Percentiles rank a stretch among this genome's conserved stretches.
These are phyloP conservation scores for Epinephelus coioides DNA, from an alignment of 2,797 vertebrate species.

Conservation along the genomic window DNA sequence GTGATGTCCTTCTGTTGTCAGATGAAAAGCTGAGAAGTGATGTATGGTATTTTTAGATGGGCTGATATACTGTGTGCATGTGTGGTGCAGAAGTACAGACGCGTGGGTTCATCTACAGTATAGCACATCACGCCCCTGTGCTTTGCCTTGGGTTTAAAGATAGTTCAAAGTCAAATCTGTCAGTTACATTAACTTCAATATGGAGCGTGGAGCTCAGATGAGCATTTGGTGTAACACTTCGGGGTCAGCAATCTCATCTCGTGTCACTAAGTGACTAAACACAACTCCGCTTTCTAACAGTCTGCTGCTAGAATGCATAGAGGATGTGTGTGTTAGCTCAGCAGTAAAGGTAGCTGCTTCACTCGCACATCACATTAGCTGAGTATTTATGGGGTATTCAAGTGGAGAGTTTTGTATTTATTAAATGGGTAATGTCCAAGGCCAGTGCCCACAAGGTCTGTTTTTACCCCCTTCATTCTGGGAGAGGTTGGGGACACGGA, in stretches of 20 bases:
- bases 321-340: slow-evolving; percentile 28
- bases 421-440: slow-evolving; percentile 25
- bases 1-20: slow-evolving; percentile 34
- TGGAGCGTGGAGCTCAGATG: slow-evolving; percentile 16
- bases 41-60: slow-evolving; percentile 6
- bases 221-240: slow-evolving; percentile 57
- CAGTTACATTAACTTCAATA: slow-evolving; percentile 34
- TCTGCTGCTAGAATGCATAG: background rate
- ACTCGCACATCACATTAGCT: slow-evolving; percentile 24
- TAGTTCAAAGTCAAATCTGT: slow-evolving; percentile 56
- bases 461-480: background rate
- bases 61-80: background rate
- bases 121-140: background rate
- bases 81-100: background rate
- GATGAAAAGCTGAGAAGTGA: slow-evolving; percentile 1
- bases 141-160: slow-evolving; percentile 27
- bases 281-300: slow-evolving; percentile 3
- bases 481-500: background rate
- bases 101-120: background rate
- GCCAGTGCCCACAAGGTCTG: background rate
- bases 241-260: slow-evolving; percentile 52
- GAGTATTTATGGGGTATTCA: slow-evolving; percentile 26
- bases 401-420: slow-evolving; percentile 42
- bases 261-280: slow-evolving; percentile 31
- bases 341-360: slow-evolving; percentile 42